A percentile compares a stretch with the other conserved stretches of the same genome.
Evolutionary conservation across 2,888 invertebrate species (phyloP).

Genomic region (Apoda limacodes): DNA sequence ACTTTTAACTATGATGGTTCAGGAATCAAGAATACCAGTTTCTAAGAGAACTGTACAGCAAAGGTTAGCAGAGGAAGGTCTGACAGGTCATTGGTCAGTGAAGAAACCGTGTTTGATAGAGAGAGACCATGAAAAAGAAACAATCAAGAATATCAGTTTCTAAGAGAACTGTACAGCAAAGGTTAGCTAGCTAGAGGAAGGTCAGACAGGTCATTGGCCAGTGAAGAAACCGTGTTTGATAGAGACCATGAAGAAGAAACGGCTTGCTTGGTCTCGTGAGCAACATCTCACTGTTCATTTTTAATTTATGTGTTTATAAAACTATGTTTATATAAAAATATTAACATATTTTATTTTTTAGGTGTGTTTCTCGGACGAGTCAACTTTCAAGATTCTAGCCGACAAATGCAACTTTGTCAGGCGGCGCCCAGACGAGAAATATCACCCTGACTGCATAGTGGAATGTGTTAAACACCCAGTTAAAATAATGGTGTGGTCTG

Average conservation of each 20-base stretch:
- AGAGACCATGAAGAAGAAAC: constrained; percentile 2
- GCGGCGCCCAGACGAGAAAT: constrained; percentile 8
- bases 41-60: not conserved
- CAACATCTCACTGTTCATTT: not conserved
- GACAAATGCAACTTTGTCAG: constrained; percentile 6
- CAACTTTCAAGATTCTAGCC: constrained; percentile 1
- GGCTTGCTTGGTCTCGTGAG: not conserved
- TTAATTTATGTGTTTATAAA: not conserved
- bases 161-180: not conserved
- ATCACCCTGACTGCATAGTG: constrained; percentile 7
- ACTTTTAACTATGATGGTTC: not conserved
- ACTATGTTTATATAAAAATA: not conserved
- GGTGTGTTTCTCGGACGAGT: constrained; percentile 4
- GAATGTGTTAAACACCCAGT: constrained; percentile 10
- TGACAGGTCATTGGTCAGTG: not conserved
- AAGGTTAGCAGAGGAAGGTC: not conserved
- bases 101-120: constrained; percentile 1
- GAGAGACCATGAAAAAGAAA: constrained; percentile 1
- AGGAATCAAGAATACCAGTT: not conserved
- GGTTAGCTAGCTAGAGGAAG: not conserved
- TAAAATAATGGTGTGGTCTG: constrained; percentile 9
- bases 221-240: not conserved
- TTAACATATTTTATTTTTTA: too few relatives aligned
- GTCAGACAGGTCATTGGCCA: not conserved
- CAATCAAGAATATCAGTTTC: not conserved